Evolutionary conservation across 2,888 invertebrate genomes (phyloP).

Genomic region (Sesia bembeciformis): DNA sequence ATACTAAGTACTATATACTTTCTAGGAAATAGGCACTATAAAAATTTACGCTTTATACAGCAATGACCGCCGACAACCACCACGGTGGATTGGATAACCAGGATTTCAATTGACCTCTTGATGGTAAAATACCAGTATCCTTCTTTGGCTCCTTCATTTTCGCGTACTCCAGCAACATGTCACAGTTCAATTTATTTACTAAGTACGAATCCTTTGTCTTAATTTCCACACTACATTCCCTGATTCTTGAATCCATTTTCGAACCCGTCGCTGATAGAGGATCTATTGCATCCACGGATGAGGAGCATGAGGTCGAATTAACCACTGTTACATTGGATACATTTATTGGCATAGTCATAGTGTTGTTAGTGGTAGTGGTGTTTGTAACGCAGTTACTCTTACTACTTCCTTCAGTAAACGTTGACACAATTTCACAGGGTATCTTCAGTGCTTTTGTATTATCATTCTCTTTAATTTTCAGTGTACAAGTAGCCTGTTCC

Average conservation of each 20-base stretch:
- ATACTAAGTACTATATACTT: no score
- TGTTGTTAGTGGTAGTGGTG: constrained; percentile 20
- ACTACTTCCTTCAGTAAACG: constrained; percentile 45
- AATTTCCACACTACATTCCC: constrained; percentile 50
- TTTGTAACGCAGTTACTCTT: constrained; percentile 43
- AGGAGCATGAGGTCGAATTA: constrained; percentile 31
- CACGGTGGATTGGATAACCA: constrained; percentile 57
- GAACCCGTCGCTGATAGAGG: constrained; percentile 43
- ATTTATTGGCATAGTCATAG: background rate
- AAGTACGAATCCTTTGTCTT: constrained; percentile 30
- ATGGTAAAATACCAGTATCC: constrained; percentile 21
- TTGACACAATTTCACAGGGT: constrained; percentile 64
- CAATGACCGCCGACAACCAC: constrained; percentile 59
- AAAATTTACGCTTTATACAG: constrained; percentile 21
- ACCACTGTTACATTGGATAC: constrained; percentile 12
- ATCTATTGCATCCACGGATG: constrained; percentile 29
- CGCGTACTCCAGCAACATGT: constrained; percentile 37
- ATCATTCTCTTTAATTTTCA: constrained; percentile 45
- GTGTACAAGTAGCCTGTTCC: constrained; percentile 36
- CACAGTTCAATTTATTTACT: constrained; percentile 41
- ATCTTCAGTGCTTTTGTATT: constrained; percentile 39
- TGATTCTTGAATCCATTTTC: constrained; percentile 25
- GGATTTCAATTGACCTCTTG: constrained; percentile 36
- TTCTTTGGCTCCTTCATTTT: constrained; percentile 45
- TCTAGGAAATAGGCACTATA: no score